Conservation (phyloP, 1,140 invertebrate species). For the Pseudachorutes palmiensis region DNA sequence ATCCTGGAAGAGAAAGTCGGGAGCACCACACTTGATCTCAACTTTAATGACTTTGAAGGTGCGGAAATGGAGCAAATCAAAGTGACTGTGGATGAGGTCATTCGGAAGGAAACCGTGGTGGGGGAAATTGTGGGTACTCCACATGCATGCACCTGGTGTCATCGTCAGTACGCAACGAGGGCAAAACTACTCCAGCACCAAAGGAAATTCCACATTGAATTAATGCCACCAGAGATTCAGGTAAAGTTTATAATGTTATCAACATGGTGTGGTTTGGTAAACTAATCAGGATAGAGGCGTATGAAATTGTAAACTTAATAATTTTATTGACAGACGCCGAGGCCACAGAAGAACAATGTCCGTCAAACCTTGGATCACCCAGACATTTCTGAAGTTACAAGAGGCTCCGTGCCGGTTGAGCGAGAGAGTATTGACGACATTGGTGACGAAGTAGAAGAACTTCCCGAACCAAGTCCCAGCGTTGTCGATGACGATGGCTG, state of each 20-base stretch:
- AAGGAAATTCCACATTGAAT: conserved; percentile 60
- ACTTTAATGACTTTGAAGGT: background rate
- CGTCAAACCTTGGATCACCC: background rate
- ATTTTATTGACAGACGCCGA: conserved; percentile 19
- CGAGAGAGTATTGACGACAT: conserved; percentile 3
- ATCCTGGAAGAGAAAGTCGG: conserved; percentile 1
- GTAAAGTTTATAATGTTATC: conserved; percentile 17
- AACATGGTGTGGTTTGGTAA: conserved; percentile 11
- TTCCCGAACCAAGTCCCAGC: background rate
- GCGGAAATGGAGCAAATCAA: background rate
- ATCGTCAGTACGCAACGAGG: conserved; percentile 74
- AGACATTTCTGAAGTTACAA: conserved; percentile 9
- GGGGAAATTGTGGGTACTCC: conserved; percentile 64
- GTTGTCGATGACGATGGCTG: background rate
- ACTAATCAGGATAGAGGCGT: background rate
- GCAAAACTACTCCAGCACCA: conserved; percentile 74
- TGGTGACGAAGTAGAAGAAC: conserved; percentile 11
- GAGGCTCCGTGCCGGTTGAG: conserved; percentile 8
- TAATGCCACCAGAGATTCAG: conserved; percentile 42
- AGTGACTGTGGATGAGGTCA: background rate
- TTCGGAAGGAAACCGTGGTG: conserved; percentile 38
- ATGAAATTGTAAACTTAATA: background rate
- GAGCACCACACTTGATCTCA: conserved; percentile 1
- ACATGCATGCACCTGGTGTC: conserved; percentile 69
- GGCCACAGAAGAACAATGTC: conserved; percentile 37